A percentile compares a stretch with the other conserved stretches of the same genome.
Conservation (phyloP, 2,113 vertebrate species). For the Podocnemis expansa region DNA sequence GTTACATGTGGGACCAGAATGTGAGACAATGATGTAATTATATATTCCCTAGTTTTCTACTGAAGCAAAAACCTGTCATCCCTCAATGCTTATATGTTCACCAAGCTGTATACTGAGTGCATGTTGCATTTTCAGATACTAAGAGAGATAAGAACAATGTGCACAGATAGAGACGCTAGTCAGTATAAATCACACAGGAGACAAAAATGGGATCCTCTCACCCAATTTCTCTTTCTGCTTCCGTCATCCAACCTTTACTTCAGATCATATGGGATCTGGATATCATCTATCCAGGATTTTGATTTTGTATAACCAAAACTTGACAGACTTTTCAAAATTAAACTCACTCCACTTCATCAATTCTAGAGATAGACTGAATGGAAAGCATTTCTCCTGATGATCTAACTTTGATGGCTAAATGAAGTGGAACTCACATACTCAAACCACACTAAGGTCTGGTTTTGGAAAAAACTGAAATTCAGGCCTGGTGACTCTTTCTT, state of each 20-base stretch:
- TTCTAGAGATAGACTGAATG: slow-evolving; percentile 19
- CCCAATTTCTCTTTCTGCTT: not conserved
- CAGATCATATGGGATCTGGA: not conserved
- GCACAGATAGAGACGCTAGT: not conserved
- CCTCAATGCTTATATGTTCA: slow-evolving; percentile 39
- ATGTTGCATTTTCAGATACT: slow-evolving; percentile 8
- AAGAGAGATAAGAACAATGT: not conserved
- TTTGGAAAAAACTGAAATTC: slow-evolving; percentile 23
- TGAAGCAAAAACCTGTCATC: slow-evolving; percentile 59
- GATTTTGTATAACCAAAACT: not conserved
- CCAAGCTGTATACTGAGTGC: rapidly evolving
- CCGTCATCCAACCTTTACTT: not conserved
- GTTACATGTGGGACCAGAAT: slow-evolving; percentile 85
- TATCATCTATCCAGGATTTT: not conserved
- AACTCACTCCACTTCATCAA: not conserved
- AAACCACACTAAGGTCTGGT: not conserved
- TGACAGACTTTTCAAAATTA: not conserved
- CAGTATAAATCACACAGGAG: not conserved
- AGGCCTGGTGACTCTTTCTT: not conserved
- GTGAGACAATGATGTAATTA: slow-evolving; percentile 90
- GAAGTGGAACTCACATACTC: not conserved
- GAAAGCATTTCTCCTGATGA: not conserved
- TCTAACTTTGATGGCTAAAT: not conserved
- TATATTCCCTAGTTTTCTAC: slow-evolving; percentile 72
- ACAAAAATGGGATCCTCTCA: not conserved